phyloP scores from a whole-genome alignment of 2,888 invertebrate genomes.

The Acronicta psi region DNA sequence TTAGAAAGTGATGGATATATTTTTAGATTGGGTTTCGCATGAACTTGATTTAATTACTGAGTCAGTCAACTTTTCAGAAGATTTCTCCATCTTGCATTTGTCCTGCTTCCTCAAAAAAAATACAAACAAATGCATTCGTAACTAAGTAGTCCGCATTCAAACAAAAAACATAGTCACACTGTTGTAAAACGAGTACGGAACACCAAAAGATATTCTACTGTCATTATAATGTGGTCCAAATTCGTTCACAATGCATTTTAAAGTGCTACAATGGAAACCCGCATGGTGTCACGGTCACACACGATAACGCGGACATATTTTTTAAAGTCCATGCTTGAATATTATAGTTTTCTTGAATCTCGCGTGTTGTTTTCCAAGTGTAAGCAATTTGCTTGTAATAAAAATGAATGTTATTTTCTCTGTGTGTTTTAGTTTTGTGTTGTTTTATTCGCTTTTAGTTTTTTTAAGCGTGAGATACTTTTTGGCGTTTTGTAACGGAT shows the following conservation, averaged over 20 bases:
- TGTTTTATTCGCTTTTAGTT: neutral
- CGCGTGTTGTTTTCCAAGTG: slow-evolving; percentile 34
- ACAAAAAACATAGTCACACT: slow-evolving; percentile 1
- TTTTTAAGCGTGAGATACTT: neutral
- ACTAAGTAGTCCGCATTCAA: too few relatives aligned
- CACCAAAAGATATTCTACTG: slow-evolving; percentile 25
- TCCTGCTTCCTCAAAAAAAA: too few relatives aligned
- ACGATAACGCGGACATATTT: slow-evolving; percentile 70
- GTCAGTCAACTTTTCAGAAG: too few relatives aligned
- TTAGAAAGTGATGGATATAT: too few relatives aligned
- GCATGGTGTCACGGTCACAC: slow-evolving; percentile 76
- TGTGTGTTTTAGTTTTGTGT: slow-evolving; percentile 14
- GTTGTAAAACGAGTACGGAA: slow-evolving; percentile 10
- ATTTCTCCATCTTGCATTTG: too few relatives aligned
- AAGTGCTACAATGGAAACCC: slow-evolving; percentile 69
- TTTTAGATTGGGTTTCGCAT: too few relatives aligned
- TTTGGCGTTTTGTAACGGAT: neutral
- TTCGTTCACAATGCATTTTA: slow-evolving; percentile 26
- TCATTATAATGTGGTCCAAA: slow-evolving; percentile 35
- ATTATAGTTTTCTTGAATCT: slow-evolving; percentile 59
- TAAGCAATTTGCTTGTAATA: slow-evolving; percentile 38
- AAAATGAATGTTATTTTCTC: slow-evolving; percentile 21
- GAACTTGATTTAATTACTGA: too few relatives aligned
- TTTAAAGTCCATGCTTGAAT: slow-evolving; percentile 62
- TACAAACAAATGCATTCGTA: too few relatives aligned